These are phyloP conservation scores for Anoura caudifer DNA, from an alignment of 2,113 vertebrate genomes.

Conservation along the genomic window DNA sequence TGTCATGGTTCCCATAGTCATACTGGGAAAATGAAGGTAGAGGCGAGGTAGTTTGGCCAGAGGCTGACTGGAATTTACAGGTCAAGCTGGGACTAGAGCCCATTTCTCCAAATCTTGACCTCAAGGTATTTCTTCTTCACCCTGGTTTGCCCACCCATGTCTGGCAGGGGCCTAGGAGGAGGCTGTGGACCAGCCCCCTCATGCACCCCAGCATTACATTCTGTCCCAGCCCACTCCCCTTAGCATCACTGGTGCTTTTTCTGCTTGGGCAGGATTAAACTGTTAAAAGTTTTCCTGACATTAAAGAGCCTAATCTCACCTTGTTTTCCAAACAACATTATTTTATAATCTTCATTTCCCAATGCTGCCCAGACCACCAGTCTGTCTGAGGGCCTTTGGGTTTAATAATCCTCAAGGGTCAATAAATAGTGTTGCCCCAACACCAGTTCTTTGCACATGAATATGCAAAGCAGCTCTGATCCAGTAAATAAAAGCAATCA, in stretches of 20 bases:
- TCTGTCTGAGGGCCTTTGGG: neutral
- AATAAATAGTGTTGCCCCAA: conserved; percentile 18
- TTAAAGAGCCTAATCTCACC: neutral
- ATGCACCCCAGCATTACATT: neutral
- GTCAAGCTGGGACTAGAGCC: neutral
- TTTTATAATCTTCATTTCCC: conserved; percentile 11
- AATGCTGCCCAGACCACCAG: neutral
- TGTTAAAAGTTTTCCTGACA: conserved; percentile 48
- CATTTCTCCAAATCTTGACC: neutral
- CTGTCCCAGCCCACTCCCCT: neutral
- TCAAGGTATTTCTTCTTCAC: neutral
- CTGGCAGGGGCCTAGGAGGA: neutral
- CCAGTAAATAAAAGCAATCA: conserved; percentile 74
- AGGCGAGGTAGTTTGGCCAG: neutral
- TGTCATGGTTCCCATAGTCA: neutral
- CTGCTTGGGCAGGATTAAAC: neutral
- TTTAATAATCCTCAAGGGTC: conserved; percentile 11
- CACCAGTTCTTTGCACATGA: neutral
- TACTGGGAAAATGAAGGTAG: neutral
- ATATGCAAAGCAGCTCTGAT: conserved; percentile 58
- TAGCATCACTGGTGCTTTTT: neutral
- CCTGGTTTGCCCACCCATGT: neutral
- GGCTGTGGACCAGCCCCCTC: neutral
- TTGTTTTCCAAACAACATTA: conserved; percentile 10
- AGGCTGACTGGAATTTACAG: neutral